phyloP scores from a whole-genome alignment of 2,888 invertebrate genomes.

The Dasypolia templi region DNA sequence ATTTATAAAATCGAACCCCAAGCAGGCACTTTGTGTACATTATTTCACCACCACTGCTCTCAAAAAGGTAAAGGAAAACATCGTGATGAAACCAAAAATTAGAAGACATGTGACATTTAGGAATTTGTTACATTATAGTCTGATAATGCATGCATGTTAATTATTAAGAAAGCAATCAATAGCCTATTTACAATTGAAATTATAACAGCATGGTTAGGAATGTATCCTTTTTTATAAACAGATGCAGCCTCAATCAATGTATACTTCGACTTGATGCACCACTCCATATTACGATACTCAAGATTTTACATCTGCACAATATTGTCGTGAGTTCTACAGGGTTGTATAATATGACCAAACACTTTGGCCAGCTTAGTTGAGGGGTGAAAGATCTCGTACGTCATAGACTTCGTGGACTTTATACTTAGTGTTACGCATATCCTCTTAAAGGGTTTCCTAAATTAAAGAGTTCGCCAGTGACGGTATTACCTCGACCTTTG shows the following conservation, averaged over 20 bases:
- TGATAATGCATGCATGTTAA: neutral
- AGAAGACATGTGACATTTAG: neutral
- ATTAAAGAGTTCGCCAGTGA: neutral
- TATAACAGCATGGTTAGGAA: neutral
- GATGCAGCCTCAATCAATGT: neutral
- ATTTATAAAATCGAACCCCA: no score
- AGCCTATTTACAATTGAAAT: neutral
- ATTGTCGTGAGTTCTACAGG: neutral
- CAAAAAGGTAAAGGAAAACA: neutral
- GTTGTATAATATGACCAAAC: neutral
- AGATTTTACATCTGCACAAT: neutral
- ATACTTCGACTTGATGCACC: neutral
- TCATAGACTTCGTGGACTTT: slow-evolving; percentile 2
- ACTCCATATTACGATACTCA: no score
- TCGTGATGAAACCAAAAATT: neutral
- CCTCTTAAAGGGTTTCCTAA: neutral
- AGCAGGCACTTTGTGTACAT: neutral
- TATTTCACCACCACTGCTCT: neutral
- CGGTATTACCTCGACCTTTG: neutral
- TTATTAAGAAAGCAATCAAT: neutral
- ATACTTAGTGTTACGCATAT: no score
- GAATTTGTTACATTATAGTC: no score
- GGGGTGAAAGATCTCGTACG: neutral
- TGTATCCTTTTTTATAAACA: neutral
- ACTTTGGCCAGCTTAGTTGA: neutral